Conservation (phyloP, 2,888 invertebrate species). For the Archips crataeganus region DNA sequence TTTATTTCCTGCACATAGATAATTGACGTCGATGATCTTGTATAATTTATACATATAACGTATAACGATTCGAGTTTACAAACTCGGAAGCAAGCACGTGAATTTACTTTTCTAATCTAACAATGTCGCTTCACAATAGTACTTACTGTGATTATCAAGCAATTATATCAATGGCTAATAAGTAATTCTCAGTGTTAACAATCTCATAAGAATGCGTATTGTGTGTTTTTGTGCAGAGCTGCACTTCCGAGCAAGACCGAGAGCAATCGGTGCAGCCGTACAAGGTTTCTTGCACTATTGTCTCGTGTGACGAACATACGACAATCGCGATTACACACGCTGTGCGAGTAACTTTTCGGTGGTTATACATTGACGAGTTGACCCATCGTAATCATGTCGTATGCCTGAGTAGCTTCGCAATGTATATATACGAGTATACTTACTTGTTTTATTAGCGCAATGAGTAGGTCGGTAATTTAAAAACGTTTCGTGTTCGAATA, state of each 20-base stretch:
- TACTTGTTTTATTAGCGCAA: too few relatives aligned
- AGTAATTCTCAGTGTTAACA: constrained; percentile 50
- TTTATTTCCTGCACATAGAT: constrained; percentile 21
- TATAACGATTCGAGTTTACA: background rate
- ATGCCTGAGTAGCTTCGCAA: background rate
- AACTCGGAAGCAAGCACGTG: constrained; percentile 12
- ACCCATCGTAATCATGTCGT: background rate
- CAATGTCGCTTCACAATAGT: constrained; percentile 28
- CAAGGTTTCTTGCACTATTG: constrained; percentile 51
- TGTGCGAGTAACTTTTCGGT: background rate
- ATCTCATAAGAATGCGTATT: constrained; percentile 66
- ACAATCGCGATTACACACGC: constrained; percentile 11
- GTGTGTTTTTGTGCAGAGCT: constrained; percentile 54
- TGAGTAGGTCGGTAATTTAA: too few relatives aligned
- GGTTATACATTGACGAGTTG: background rate
- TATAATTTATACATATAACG: background rate
- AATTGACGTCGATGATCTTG: constrained; percentile 10
- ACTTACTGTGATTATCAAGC: constrained; percentile 44
- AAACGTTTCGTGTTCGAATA: too few relatives aligned
- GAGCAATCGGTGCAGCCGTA: constrained; percentile 45
- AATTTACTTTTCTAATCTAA: constrained; percentile 1
- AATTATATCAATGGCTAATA: constrained; percentile 49
- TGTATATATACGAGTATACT: background rate
- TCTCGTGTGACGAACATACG: constrained; percentile 43
- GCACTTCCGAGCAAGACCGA: constrained; percentile 61